Base-by-base conservation (phyloP, 2,113 vertebrate genomes). In the Chascanopsetta lugubris region DNA sequence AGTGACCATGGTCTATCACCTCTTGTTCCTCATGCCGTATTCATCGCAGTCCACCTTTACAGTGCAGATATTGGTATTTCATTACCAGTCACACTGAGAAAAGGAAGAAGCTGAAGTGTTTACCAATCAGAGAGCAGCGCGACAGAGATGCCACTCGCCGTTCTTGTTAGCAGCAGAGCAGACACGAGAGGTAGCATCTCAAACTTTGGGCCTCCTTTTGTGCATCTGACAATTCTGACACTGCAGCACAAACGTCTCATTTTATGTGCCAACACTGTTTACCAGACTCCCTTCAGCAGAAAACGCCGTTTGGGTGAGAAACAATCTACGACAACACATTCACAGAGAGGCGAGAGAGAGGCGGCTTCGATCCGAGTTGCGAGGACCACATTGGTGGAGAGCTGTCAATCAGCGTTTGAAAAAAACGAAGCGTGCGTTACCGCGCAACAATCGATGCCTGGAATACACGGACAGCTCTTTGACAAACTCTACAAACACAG, bases 401-500 rank as follows among this genome's bases (percentile, higher is more conserved):
- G 63, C 84, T 69, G 85, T 80, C 85, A 64, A 81, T 90, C 80
- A 88, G 83, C 57, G 77, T 85, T 86, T 78, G 45, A 42, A n/a
- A n/a, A n/a, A n/a, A n/a, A 75, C 69, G 70, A 69, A 74, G 64
- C 43, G 25, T 60, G 48, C 43, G 63, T 50, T 64, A 54, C 58
- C 60, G 76, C 24, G 46, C 51, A 43, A 83, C 79, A 70, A 78
- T 82, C 75, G 75, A 66, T 69, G 77, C 56, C 69, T 63, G 36
- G 38, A 70, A 75, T 68, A 59, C 20, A 2, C 54, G 4, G 58
- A 25, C 50, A 27, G 69, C 61, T 79, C 58, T 81, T 72, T 86
- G 72, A 84, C 78, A 86, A 47, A 71, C 75, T 76, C 55, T 43
- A 77, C 69, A 87, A 80, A 80, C 79, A 65, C 60, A 61, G 66